A percentile compares a stretch with the other conserved stretches of the same genome.
Evolutionary conservation across 2,797 vertebrate species (phyloP).

Genomic region (Serranus cabrilla): DNA sequence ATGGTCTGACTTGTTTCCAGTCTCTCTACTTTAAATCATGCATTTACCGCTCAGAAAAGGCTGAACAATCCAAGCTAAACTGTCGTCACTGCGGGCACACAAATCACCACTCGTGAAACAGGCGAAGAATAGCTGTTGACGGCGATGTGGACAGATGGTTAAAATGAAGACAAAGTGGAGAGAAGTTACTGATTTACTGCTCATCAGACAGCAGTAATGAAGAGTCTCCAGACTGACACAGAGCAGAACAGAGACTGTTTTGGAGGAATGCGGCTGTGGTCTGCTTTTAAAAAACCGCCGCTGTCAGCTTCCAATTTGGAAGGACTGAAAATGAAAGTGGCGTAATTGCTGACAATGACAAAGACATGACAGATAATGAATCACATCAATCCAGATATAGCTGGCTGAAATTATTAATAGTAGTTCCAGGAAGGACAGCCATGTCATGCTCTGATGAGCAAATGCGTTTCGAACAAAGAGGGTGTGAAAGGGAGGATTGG

Average conservation of each 20-base stretch:
- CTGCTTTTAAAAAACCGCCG: constrained; percentile 48
- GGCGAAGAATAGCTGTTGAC: constrained; percentile 33
- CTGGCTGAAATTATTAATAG: constrained; percentile 72
- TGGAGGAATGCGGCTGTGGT: constrained; percentile 57
- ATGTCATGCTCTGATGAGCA: constrained; percentile 68
- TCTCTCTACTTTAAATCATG: constrained; percentile 11
- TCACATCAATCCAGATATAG: constrained; percentile 71
- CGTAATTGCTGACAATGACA: constrained; percentile 66
- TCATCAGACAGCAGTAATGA: constrained; percentile 59
- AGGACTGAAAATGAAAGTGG: constrained; percentile 69
- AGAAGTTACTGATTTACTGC: constrained; percentile 59
- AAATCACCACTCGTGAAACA: constrained; percentile 40
- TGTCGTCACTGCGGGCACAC: constrained; percentile 1
- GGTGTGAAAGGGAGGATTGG: constrained; percentile 34
- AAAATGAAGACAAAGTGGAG: constrained; percentile 28
- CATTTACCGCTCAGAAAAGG: neutral
- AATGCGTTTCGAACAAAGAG: constrained; percentile 51
- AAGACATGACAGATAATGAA: constrained; percentile 68
- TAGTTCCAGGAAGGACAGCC: constrained; percentile 67
- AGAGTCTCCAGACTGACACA: constrained; percentile 58
- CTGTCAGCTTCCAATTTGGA: constrained; percentile 57
- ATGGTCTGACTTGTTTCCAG: neutral
- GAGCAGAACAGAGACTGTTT: constrained; percentile 52
- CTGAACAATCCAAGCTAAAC: constrained; percentile 28
- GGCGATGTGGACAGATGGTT: constrained; percentile 19